phyloP scores from a whole-genome alignment of 2,797 vertebrate genomes.

The Rhabdophis nuchalis region DNA sequence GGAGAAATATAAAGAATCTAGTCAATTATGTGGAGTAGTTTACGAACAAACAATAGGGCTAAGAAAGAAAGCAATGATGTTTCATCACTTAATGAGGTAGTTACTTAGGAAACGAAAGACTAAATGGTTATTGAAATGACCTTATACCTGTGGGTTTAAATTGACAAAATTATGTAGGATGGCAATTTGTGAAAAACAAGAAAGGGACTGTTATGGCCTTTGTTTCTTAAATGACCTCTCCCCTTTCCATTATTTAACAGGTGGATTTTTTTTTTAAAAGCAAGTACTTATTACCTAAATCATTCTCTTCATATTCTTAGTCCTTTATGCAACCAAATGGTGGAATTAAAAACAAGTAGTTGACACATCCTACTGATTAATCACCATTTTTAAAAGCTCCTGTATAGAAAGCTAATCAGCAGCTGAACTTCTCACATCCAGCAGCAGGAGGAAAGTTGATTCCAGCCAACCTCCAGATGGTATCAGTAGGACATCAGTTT shows the following conservation, averaged over 20 bases:
- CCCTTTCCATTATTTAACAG: slow-evolving; percentile 36
- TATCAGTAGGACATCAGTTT: slow-evolving; percentile 47
- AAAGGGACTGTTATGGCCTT: slow-evolving; percentile 50
- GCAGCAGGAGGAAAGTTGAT: slow-evolving; percentile 16
- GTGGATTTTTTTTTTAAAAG: slow-evolving; percentile 18
- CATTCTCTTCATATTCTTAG: slow-evolving; percentile 35
- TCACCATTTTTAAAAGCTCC: slow-evolving; percentile 37
- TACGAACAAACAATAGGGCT: slow-evolving; percentile 57
- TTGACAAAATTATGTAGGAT: slow-evolving; percentile 63
- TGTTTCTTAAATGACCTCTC: slow-evolving; percentile 59
- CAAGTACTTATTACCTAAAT: slow-evolving; percentile 45
- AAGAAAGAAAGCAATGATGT: slow-evolving; percentile 60
- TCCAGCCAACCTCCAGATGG: slow-evolving; percentile 47
- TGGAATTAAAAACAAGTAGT: slow-evolving; percentile 29
- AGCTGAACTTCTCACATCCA: slow-evolving; percentile 35
- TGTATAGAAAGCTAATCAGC: slow-evolving; percentile 32
- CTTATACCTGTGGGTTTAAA: slow-evolving; percentile 61
- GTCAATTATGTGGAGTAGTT: slow-evolving; percentile 57
- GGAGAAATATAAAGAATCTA: slow-evolving; percentile 34
- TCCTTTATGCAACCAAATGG: slow-evolving; percentile 33
- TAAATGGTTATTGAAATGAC: slow-evolving; percentile 64
- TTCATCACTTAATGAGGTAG: slow-evolving; percentile 60
- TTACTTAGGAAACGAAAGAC: slow-evolving; percentile 71
- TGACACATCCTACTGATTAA: slow-evolving; percentile 46
- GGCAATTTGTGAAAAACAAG: slow-evolving; percentile 57